Conservation (phyloP, 2,113 vertebrate species). For the Empidonax alnorum region DNA sequence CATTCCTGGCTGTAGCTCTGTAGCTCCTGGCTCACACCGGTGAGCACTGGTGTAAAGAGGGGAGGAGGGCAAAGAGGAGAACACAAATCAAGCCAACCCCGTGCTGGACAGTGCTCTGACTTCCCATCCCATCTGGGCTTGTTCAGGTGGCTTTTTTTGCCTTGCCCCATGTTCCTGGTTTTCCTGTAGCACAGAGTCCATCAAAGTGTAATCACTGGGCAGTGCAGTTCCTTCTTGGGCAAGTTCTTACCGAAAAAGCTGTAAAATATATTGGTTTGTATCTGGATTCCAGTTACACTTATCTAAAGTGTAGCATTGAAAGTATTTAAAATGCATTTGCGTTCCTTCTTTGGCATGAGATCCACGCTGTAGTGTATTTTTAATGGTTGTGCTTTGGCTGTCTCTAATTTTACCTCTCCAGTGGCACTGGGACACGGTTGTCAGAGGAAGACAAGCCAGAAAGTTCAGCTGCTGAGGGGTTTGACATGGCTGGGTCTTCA, state of each 20-base stretch:
- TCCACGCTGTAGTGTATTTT: background rate
- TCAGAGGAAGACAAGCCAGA: slow-evolving; percentile 82
- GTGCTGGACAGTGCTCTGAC: background rate
- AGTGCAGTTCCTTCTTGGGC: background rate
- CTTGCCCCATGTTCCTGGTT: background rate
- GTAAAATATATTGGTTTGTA: background rate
- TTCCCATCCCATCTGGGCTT: background rate
- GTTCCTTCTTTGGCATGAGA: slow-evolving; percentile 1
- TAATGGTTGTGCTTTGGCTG: slow-evolving; percentile 24
- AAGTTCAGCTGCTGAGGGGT: slow-evolving; percentile 71
- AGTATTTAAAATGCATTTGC: background rate
- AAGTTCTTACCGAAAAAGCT: background rate
- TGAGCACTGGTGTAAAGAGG: background rate
- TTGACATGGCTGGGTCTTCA: slow-evolving; percentile 73
- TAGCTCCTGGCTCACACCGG: background rate
- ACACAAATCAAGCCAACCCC: background rate
- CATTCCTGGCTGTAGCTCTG: background rate
- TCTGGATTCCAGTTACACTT: background rate
- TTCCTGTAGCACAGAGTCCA: background rate
- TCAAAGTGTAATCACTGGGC: background rate
- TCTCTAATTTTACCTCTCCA: slow-evolving; percentile 48
- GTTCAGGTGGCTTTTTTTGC: background rate
- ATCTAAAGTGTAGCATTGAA: background rate
- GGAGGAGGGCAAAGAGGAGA: background rate
- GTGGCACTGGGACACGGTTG: slow-evolving; percentile 70